Conservation (phyloP, 2,888 invertebrate genomes). For the Morinoia aosen region DNA sequence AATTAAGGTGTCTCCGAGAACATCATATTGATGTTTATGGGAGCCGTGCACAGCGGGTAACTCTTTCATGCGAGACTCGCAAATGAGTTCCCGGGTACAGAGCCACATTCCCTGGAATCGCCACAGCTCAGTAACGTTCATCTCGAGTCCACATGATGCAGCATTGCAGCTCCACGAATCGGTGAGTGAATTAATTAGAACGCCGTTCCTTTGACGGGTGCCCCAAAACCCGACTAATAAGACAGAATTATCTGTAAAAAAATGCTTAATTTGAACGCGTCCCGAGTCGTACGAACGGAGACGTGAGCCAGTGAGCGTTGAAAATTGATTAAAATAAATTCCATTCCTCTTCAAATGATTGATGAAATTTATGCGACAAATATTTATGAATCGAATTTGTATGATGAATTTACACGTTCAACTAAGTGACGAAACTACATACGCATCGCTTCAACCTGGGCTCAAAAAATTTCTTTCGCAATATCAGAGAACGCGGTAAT, state of each 20-base stretch:
- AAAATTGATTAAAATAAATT: no score
- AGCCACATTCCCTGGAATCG: neutral
- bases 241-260: neutral
- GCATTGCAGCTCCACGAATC: neutral
- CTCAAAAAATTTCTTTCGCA: neutral
- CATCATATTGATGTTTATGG: conserved; percentile 23
- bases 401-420: neutral
- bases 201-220: neutral
- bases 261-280: neutral
- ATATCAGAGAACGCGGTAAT: neutral
- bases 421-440: neutral
- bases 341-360: neutral
- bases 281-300: no score
- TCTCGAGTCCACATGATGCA: neutral
- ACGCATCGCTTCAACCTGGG: neutral
- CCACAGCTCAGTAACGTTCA: neutral
- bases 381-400: neutral
- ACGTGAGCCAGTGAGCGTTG: no score
- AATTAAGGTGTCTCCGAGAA: conserved; percentile 45
- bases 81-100: neutral
- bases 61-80: neutral
- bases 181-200: neutral
- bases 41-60: neutral
- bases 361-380: neutral
- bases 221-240: neutral